Conservation (phyloP, 1,140 invertebrate genomes). For the Neelides sp. region DNA sequence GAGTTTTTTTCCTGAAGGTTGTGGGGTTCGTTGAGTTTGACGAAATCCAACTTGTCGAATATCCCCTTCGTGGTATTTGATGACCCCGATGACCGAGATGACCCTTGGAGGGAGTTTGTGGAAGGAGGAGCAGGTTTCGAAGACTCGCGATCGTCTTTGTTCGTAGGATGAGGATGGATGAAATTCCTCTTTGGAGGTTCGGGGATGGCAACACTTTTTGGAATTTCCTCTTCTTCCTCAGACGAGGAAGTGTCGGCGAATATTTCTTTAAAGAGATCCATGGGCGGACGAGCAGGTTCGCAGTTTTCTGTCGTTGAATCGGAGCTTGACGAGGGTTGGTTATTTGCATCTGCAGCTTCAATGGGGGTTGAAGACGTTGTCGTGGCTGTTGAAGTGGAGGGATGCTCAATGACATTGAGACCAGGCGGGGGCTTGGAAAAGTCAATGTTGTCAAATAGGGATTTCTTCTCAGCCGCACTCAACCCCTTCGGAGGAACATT, state of each 20-base stretch:
- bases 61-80: conserved; percentile 7
- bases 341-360: neutral
- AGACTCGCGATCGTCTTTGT: neutral
- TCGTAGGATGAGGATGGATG: neutral
- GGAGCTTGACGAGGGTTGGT: neutral
- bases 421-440: conserved; percentile 30
- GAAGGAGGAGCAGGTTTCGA: neutral
- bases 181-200: neutral
- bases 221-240: conserved; percentile 20
- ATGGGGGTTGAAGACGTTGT: neutral
- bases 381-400: conserved; percentile 5
- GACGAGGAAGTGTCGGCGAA: conserved; percentile 27
- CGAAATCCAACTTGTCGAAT: conserved; percentile 19
- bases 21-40: neutral
- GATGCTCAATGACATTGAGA: too few species aligned
- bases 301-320: neutral
- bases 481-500: neutral
- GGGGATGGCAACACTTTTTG: neutral
- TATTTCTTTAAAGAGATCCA: conserved; percentile 31
- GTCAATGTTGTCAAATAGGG: conserved; percentile 28
- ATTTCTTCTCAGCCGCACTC: conserved; percentile 18
- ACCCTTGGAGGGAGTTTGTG: neutral
- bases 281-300: conserved; percentile 10
- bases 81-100: neutral
- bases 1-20: neutral